Percentiles rank a stretch among this genome's conserved stretches.
Evolutionary conservation across 2,888 invertebrate species (phyloP).

Genomic region (Chrysotoxum bicinctum): DNA sequence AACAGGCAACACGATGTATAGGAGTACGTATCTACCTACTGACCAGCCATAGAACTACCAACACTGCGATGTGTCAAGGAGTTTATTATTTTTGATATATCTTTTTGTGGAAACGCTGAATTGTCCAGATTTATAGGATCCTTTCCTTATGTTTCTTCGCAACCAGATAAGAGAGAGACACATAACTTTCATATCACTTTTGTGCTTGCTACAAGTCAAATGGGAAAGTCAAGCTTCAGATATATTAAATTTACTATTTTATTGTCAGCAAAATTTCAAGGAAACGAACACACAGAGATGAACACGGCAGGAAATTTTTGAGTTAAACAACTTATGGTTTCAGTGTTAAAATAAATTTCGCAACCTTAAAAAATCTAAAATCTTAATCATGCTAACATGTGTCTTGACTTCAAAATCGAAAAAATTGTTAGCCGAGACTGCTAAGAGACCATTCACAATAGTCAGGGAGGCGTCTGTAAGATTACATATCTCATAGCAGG

Average conservation of each 20-base stretch:
- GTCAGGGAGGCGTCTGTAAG: too few species aligned
- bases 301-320: background rate
- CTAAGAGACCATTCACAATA: too few species aligned
- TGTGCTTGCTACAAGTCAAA: background rate
- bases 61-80: conserved; percentile 44
- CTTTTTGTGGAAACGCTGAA: conserved; percentile 2
- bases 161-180: background rate
- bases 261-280: background rate
- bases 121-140: conserved; percentile 11
- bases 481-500: too few species aligned
- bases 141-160: conserved; percentile 5
- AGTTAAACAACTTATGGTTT: background rate
- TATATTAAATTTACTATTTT: background rate
- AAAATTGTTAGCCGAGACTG: too few species aligned
- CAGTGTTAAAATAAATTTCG: too few species aligned
- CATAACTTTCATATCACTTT: background rate
- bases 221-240: background rate
- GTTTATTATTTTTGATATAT: conserved; percentile 71
- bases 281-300: background rate
- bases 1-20: conserved; percentile 34
- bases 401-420: too few species aligned
- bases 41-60: background rate
- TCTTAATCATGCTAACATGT: too few species aligned
- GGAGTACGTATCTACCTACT: background rate
- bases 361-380: too few species aligned